Percentiles rank a stretch among this genome's conserved stretches.
phyloP scores from a whole-genome alignment of 2,113 vertebrate species.

The Myrmecobius fasciatus region DNA sequence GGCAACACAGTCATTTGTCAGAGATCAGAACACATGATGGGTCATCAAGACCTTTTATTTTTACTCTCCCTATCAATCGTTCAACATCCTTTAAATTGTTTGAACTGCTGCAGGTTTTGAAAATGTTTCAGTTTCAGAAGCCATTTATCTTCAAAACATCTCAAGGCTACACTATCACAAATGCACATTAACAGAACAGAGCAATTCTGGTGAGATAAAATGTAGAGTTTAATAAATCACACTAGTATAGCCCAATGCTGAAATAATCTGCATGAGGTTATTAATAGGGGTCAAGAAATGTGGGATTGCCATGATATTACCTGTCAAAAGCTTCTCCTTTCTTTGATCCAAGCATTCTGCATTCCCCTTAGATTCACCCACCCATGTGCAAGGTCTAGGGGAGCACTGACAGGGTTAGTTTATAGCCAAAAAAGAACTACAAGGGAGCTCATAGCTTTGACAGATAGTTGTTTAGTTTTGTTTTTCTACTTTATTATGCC shows the following conservation, averaged over 20 bases:
- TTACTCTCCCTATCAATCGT: conserved; percentile 30
- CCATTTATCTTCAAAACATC: conserved; percentile 47
- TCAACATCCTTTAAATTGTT: conserved; percentile 26
- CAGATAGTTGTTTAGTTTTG: background rate
- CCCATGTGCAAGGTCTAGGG: background rate
- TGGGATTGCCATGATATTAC: background rate
- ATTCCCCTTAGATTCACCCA: background rate
- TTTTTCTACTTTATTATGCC: background rate
- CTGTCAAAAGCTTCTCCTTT: background rate
- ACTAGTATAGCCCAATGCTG: background rate
- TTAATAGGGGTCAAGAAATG: background rate
- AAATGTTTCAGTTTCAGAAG: conserved; percentile 23
- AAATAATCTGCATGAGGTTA: background rate
- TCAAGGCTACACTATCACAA: conserved; percentile 26
- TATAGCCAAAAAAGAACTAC: background rate
- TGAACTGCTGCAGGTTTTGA: conserved; percentile 21
- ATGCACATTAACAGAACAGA: conserved; percentile 44
- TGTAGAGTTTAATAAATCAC: conserved; percentile 55
- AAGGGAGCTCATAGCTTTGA: background rate
- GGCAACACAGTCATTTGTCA: conserved; percentile 1
- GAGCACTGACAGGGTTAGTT: background rate
- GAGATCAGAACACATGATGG: conserved; percentile 13
- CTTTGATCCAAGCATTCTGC: background rate
- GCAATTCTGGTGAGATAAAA: conserved; percentile 57
- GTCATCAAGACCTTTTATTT: background rate